phyloP scores from a whole-genome alignment of 2,888 invertebrate species.

The Pristionchus exspectatus region DNA sequence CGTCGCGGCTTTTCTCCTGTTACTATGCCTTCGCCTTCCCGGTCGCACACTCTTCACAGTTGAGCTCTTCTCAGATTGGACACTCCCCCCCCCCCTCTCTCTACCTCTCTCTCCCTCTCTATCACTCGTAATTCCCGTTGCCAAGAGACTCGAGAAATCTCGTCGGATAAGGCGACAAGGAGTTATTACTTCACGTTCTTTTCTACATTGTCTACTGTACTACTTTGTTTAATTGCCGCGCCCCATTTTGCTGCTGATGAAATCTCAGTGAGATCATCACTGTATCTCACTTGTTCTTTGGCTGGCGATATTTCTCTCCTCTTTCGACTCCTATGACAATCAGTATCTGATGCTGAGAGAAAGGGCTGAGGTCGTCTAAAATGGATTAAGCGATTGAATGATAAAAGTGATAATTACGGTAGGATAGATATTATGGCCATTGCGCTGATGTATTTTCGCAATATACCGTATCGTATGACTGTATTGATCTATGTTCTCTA shows the following conservation, averaged over 20 bases:
- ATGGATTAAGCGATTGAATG: not conserved
- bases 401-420: not conserved
- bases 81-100: not conserved
- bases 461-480: not conserved
- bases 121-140: not conserved
- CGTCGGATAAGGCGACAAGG: not conserved
- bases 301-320: conserved; percentile 6
- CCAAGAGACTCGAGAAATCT: not conserved
- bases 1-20: not conserved
- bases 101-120: not conserved
- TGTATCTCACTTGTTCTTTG: conserved; percentile 45
- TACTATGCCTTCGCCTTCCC: not conserved
- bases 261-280: not conserved
- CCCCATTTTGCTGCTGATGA: not conserved
- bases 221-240: too few species aligned
- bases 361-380: conserved; percentile 42
- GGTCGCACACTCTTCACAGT: not conserved
- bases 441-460: not conserved
- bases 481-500: not conserved
- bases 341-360: conserved; percentile 52
- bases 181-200: not conserved
- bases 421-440: not conserved
- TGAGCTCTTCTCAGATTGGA: not conserved
- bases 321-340: conserved; percentile 45
- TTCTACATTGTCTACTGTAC: not conserved